A percentile compares a stretch with the other conserved stretches of the same genome.
Conservation (phyloP, 2,113 vertebrate species). For the Grammomys surdaster region DNA sequence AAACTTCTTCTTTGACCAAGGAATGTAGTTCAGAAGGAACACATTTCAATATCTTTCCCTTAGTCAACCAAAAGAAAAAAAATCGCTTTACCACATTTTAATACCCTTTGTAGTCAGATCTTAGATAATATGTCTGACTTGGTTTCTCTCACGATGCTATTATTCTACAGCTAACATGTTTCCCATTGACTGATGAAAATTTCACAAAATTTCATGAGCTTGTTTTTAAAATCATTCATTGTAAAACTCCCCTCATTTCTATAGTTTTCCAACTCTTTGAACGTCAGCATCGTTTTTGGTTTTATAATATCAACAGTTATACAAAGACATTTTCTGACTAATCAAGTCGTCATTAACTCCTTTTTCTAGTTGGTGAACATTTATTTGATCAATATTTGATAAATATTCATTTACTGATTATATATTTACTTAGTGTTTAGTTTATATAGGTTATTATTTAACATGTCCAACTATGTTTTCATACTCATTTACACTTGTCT, state of each 20-base stretch:
- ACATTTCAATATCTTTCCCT: background rate
- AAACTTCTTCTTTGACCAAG: constrained; percentile 18
- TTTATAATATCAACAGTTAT: background rate
- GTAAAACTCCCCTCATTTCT: background rate
- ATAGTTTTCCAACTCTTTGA: background rate
- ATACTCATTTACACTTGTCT: background rate
- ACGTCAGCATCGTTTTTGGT: background rate
- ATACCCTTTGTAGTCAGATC: background rate
- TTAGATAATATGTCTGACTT: background rate
- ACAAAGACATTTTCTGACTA: background rate
- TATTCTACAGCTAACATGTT: background rate
- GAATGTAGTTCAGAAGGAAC: background rate
- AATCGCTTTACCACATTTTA: background rate
- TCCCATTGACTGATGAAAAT: background rate
- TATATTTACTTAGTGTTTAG: background rate
- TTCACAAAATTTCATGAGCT: background rate
- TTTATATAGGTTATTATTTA: background rate
- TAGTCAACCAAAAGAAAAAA: background rate
- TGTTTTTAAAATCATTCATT: background rate
- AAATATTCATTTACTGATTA: background rate
- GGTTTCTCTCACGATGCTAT: background rate
- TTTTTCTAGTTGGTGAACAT: background rate
- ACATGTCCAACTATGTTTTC: background rate
- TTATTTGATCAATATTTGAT: too few species aligned
- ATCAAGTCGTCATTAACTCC: background rate